A percentile compares a stretch with the other conserved stretches of the same genome.
These are phyloP conservation scores for Brienomyrus brachyistius DNA, from an alignment of 2,113 vertebrate species.

Conservation along the genomic window DNA sequence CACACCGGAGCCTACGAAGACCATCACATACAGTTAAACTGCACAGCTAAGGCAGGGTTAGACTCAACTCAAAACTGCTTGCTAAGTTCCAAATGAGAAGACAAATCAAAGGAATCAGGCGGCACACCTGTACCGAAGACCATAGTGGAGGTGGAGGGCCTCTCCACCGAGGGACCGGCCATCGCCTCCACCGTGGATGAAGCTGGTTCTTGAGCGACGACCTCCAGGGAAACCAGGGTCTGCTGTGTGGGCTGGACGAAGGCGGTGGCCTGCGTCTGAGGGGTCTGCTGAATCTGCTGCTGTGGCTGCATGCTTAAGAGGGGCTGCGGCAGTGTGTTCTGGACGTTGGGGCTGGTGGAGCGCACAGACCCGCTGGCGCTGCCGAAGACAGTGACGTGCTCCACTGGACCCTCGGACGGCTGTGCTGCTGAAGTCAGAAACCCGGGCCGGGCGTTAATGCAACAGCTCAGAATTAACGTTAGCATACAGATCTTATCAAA, in stretches of 20 bases:
- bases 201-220: slow-evolving; percentile 72
- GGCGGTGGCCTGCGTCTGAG: slow-evolving; percentile 82
- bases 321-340: slow-evolving; percentile 74
- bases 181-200: slow-evolving; percentile 72
- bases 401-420: slow-evolving; percentile 76
- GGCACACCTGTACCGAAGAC: slow-evolving; percentile 81
- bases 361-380: slow-evolving; percentile 91
- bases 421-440: slow-evolving; percentile 72
- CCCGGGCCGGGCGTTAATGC: no score
- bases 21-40: not conserved
- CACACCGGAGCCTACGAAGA: not conserved
- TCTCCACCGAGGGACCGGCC: slow-evolving; percentile 79
- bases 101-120: not conserved
- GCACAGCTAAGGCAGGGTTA: not conserved
- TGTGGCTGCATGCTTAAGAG: slow-evolving; percentile 78
- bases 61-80: not conserved
- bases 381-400: slow-evolving; percentile 88
- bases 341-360: slow-evolving; percentile 92
- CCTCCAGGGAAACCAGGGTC: slow-evolving; percentile 74
- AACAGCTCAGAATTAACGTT: not conserved
- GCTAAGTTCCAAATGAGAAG: not conserved
- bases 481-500: not conserved
- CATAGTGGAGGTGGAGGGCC: slow-evolving; percentile 83
- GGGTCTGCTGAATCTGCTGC: not conserved
- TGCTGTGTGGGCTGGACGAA: slow-evolving; percentile 98